Base-by-base conservation (phyloP, 2,888 invertebrate species). In the Scaeva pyrastri region DNA sequence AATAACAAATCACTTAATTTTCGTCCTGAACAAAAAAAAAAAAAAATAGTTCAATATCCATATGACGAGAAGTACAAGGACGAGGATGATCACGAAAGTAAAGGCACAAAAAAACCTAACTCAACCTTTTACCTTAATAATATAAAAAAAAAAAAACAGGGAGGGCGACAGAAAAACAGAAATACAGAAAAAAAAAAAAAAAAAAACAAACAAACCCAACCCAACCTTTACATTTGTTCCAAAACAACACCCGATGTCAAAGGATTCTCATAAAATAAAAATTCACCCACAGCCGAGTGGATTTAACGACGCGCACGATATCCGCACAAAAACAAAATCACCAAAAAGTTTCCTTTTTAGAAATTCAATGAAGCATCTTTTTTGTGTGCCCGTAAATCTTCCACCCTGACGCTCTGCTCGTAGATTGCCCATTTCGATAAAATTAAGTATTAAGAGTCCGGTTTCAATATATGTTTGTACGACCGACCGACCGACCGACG, bases 331-430 rank as follows among this genome's bases (percentile, higher is more conserved):
- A 66, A 60, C 19, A 64, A 64, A 68, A 50, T 50, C 48, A 21
- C 14, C 8, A 39, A 2, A 10, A 56, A 26, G 16, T 56, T 31
- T 56, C 66, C 31, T 66, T 66, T 68, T 41, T 56, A 26, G 71
- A 78, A 71, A 78, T 78, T 78, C 78, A 78, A 72, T 78, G 78
- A 56, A 78, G 77, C 71, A 62, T 75, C 66, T 56, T 64, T 52
- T 74, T 75, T 68, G 68, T 50, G 66, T 39, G 68, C 21, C 75
- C 55, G 66, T 75, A 66, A 66, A 75, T 75, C 75, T 66, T 43
- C 73, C 26, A 74, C 64, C 41, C 74, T 52, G 62, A 64, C 74
- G 74, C 56, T 75, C 66, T 45, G n/a, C n/a, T n/a, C n/a, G n/a
- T n/a, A 56, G 75, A 75, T 66, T 36, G 68, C 68, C 68, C 23